Percentiles rank a stretch among this genome's conserved stretches.
These are phyloP conservation scores for Sinelater perroti DNA, from an alignment of 2,888 invertebrate species.

Conservation along the genomic window DNA sequence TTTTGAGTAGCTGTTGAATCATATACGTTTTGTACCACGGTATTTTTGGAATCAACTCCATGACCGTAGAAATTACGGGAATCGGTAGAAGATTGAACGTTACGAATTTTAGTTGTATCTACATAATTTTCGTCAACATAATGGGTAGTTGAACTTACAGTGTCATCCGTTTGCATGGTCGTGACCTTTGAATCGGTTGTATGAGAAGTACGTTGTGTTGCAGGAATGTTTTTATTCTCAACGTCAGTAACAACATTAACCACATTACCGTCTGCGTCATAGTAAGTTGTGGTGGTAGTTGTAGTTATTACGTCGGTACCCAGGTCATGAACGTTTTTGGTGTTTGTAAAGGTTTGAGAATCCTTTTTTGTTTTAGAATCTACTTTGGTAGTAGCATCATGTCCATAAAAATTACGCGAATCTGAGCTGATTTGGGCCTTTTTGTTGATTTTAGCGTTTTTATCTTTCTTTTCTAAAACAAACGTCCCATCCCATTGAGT, in stretches of 20 bases:
- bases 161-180: conserved; percentile 13
- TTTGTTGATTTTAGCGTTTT: conserved; percentile 18
- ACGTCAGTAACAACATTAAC: conserved; percentile 54
- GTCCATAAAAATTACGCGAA: conserved; percentile 37
- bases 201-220: neutral
- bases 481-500: conserved; percentile 43
- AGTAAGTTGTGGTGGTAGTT: conserved; percentile 57
- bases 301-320: conserved; percentile 44
- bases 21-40: conserved; percentile 54
- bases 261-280: conserved; percentile 58
- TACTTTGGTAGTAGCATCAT: conserved; percentile 24
- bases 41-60: conserved; percentile 50
- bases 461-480: conserved; percentile 33
- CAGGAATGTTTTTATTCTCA: conserved; percentile 39
- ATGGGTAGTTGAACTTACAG: conserved; percentile 7
- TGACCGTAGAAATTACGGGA: conserved; percentile 43
- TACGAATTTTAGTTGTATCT: conserved; percentile 49
- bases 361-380: conserved; percentile 23
- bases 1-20: conserved; percentile 57
- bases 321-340: conserved; percentile 45
- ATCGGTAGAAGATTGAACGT: conserved; percentile 42
- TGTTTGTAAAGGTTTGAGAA: conserved; percentile 43
- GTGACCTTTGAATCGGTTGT: neutral
- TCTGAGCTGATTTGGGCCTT: conserved; percentile 27
- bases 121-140: conserved; percentile 50